A percentile compares a stretch with the other conserved stretches of the same genome.
phyloP scores from a whole-genome alignment of 1,140 invertebrate genomes.

The Galleria mellonella region DNA sequence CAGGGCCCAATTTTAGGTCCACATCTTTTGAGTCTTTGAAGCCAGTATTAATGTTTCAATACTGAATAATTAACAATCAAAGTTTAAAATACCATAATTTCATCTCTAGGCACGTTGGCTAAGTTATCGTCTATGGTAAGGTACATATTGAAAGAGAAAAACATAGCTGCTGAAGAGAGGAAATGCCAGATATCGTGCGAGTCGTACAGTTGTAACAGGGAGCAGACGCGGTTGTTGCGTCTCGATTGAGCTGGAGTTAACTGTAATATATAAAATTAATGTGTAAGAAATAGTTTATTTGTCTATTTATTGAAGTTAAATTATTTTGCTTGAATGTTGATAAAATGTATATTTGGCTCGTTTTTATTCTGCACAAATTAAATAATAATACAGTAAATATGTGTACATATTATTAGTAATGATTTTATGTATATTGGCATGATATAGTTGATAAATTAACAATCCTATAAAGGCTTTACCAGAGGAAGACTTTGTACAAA shows the following conservation, averaged over 20 bases:
- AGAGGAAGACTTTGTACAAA: too few relatives aligned
- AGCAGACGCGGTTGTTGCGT: conserved; percentile 83
- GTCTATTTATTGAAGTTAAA: too few relatives aligned
- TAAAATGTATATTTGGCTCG: too few relatives aligned
- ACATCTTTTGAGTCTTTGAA: neutral
- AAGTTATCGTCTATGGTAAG: conserved; percentile 89
- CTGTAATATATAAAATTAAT: conserved; percentile 48
- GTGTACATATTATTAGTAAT: too few relatives aligned
- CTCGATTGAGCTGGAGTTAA: conserved; percentile 87
- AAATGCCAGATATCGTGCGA: conserved; percentile 95
- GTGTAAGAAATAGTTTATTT: too few relatives aligned
- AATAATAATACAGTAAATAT: too few relatives aligned
- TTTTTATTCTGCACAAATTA: too few relatives aligned
- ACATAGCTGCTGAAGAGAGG: conserved; percentile 89
- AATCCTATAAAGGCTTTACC: too few relatives aligned
- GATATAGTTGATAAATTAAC: too few relatives aligned
- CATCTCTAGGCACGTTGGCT: conserved; percentile 77
- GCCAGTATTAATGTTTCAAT: too few relatives aligned
- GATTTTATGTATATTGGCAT: too few relatives aligned
- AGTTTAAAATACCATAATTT: conserved; percentile 86
- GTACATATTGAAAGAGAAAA: conserved; percentile 91
- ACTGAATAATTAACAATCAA: neutral
- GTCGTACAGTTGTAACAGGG: conserved; percentile 89
- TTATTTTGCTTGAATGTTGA: too few relatives aligned
- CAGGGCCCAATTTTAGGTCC: neutral